These are phyloP conservation scores for Serinus canaria DNA, from an alignment of 2,113 vertebrate species.

Conservation along the genomic window DNA sequence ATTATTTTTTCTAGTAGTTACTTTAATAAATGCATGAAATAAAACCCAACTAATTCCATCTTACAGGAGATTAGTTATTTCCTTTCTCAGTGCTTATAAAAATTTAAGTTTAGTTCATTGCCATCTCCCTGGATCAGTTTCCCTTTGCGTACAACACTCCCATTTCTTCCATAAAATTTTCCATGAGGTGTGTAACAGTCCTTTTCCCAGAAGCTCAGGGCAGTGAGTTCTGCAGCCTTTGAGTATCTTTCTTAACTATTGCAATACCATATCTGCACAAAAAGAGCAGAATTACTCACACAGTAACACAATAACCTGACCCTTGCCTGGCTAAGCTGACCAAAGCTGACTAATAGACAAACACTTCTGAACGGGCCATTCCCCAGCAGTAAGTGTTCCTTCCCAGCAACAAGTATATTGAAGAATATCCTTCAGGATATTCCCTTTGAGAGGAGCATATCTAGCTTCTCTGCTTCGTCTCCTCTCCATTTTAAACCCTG, in stretches of 20 bases:
- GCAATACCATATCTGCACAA: background rate
- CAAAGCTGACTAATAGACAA: background rate
- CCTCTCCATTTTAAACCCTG: background rate
- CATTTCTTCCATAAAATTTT: conserved; percentile 10
- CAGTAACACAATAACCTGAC: background rate
- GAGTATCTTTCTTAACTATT: background rate
- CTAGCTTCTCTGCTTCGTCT: background rate
- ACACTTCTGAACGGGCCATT: background rate
- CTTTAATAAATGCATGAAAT: background rate
- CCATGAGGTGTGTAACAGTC: background rate
- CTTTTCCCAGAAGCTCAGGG: background rate
- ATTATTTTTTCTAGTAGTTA: background rate
- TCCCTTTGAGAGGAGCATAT: background rate
- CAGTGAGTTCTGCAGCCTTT: background rate
- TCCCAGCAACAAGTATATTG: background rate
- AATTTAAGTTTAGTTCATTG: background rate
- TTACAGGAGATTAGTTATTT: background rate
- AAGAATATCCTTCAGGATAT: background rate
- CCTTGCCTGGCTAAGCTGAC: background rate
- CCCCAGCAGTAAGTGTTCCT: background rate
- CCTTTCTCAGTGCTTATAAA: background rate
- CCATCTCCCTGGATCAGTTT: background rate
- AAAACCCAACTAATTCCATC: background rate
- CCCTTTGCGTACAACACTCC: background rate
- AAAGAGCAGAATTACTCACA: background rate